These are phyloP conservation scores for Streptopelia turtur DNA, from an alignment of 2,797 vertebrate genomes.

Conservation along the genomic window DNA sequence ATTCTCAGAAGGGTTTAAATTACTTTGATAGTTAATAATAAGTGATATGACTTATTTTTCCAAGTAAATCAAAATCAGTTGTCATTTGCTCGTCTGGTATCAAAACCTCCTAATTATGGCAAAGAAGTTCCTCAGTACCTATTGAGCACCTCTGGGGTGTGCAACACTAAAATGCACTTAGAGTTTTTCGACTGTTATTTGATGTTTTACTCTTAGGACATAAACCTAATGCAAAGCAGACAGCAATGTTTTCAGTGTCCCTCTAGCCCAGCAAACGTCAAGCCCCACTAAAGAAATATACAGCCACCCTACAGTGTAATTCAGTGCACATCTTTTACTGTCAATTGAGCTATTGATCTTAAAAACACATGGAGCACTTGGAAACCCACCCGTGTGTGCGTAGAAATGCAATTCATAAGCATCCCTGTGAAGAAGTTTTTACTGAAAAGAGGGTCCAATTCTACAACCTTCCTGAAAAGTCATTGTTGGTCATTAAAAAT, in stretches of 20 bases:
- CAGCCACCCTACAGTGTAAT: background rate
- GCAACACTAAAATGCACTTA: background rate
- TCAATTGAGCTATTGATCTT: conserved; percentile 14
- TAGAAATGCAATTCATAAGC: background rate
- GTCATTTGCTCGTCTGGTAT: conserved; percentile 64
- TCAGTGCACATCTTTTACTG: background rate
- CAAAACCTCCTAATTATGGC: conserved; percentile 43
- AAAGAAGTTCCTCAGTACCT: background rate
- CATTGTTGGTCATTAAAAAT: background rate
- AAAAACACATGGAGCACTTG: background rate
- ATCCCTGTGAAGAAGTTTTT: background rate
- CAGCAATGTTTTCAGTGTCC: background rate
- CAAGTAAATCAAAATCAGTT: conserved; percentile 54
- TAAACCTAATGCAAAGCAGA: background rate
- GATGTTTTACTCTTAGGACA: background rate
- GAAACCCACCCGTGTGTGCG: background rate
- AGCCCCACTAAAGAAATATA: background rate
- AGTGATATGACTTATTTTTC: conserved; percentile 68
- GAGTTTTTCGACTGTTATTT: background rate
- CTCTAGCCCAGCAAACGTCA: background rate
- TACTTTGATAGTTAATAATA: conserved; percentile 76
- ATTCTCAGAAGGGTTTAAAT: conserved; percentile 74
- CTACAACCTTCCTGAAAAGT: background rate
- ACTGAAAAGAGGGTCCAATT: background rate
- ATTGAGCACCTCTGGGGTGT: background rate